Evolutionary conservation across 2,113 vertebrate genomes (phyloP).

Genomic region (Osmerus mordax): DNA sequence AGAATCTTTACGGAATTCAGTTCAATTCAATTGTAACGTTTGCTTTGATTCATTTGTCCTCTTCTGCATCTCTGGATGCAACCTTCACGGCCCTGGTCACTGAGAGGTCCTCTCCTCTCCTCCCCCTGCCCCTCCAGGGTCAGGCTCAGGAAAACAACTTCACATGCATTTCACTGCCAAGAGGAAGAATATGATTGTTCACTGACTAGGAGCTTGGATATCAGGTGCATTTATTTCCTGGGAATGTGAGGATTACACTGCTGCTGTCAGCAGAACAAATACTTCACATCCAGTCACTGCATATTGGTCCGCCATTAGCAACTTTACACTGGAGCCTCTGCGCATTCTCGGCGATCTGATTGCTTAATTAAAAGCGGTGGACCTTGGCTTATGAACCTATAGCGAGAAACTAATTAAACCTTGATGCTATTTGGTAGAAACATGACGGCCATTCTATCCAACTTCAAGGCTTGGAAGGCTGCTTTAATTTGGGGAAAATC

Average conservation of each 20-base stretch:
- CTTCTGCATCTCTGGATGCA: slow-evolving; percentile 7
- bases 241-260: too few species aligned
- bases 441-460: slow-evolving; percentile 4
- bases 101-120: neutral
- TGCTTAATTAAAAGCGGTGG: slow-evolving; percentile 23
- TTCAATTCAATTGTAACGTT: too few species aligned
- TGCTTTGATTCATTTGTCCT: slow-evolving; percentile 11
- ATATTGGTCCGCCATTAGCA: too few species aligned
- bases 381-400: slow-evolving; percentile 21
- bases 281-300: neutral
- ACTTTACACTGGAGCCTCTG: slow-evolving; percentile 28
- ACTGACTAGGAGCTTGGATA: too few species aligned
- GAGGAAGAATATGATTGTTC: too few species aligned
- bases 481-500: neutral
- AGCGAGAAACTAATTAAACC: neutral
- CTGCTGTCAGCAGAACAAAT: too few species aligned
- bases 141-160: too few species aligned
- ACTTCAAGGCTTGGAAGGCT: slow-evolving; percentile 5
- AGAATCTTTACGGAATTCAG: too few species aligned
- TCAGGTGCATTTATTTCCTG: too few species aligned
- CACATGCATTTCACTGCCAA: too few species aligned
- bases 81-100: too few species aligned
- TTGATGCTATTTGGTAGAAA: slow-evolving; percentile 29
- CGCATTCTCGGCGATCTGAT: slow-evolving; percentile 5
- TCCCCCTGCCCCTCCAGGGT: neutral